Evolutionary conservation across 2,113 vertebrate species (phyloP), one percentile per base, ranked within the genome.

Genomic region (Acanthochromis polyacanthus): DNA sequence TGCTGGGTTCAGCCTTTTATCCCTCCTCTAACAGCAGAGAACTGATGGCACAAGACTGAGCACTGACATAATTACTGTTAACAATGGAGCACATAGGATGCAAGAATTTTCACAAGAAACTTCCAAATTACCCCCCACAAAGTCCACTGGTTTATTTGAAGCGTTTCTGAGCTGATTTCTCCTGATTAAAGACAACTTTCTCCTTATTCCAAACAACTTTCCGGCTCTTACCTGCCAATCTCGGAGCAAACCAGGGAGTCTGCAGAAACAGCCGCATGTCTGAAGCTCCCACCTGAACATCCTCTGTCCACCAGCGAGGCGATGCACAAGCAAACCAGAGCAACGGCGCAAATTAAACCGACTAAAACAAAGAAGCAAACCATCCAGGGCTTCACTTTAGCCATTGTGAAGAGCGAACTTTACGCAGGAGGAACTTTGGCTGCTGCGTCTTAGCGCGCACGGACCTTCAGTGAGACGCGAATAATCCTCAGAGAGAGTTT

Each of bases 181-280:
- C 36, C 36, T 38, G 36, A 40, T 12, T 40, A 10, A 40, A 12
- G 10, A 11, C 10, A 40, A 40, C 30, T 40, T 40, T 40, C 9
- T 40, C 8, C 38, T 12, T 1, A 19, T n/a, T 50, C 4, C 48
- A 50, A n/a, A n/a, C 4, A 12, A 45, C 4, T 12, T 19, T 12
- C 17, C 4, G 0, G 23, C 20, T 16, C 73, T 60, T 84, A 93
- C 92, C 87, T 92, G 86, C 92, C 93, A 23, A 92, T 75, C n/a
- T 90, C 77, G 2, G 93, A 93, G 14, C 93, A 93, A 0, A 10
- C 17, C 0, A 5, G 36, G 0, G 93, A 92, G 84, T 93, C 92
- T 7, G 93, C 92, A 16, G 92, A 14, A 1, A 93, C 89, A 0
- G 93, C 93, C 38, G 91, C 93, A 10, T 30, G 85, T 43, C 2